Percentiles rank a stretch among this genome's conserved stretches.
phyloP scores from a whole-genome alignment of 2,113 vertebrate species.

The Ammodramus savannarum region DNA sequence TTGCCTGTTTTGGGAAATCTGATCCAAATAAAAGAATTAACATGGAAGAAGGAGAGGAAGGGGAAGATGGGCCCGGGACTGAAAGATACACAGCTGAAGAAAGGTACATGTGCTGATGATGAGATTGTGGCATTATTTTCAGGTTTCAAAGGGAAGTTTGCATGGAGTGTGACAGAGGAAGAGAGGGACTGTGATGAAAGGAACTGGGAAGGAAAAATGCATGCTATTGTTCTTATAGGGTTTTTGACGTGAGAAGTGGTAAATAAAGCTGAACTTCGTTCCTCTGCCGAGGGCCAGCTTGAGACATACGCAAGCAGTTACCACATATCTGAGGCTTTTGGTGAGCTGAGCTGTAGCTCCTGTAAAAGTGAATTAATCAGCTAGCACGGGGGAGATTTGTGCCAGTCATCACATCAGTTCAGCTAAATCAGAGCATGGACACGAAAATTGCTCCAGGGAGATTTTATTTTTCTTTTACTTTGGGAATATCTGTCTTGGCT shows the following conservation, averaged over 20 bases:
- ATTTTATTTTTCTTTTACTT: not conserved
- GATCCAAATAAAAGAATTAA: not conserved
- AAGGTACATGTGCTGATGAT: not conserved
- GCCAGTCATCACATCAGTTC: not conserved
- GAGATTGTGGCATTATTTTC: not conserved
- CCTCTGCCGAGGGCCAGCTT: not conserved
- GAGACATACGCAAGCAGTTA: not conserved
- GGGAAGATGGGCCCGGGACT: not conserved
- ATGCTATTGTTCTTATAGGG: fast-evolving
- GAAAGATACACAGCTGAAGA: not conserved
- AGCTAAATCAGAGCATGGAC: not conserved
- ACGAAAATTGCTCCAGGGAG: not conserved
- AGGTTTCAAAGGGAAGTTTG: not conserved
- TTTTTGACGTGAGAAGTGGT: not conserved
- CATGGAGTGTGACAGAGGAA: not conserved
- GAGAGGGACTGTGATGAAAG: not conserved
- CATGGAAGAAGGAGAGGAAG: not conserved
- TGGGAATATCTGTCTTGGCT: not conserved
- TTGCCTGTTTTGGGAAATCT: not conserved
- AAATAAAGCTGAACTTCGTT: not conserved
- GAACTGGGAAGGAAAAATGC: not conserved
- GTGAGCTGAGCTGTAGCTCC: not conserved
- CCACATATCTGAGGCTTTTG: not conserved
- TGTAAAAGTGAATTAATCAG: not conserved
- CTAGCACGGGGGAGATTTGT: not conserved